Percentiles rank a stretch among this genome's conserved stretches.
phyloP scores from a whole-genome alignment of 1,140 invertebrate genomes.

The Pogonus chalceus region DNA sequence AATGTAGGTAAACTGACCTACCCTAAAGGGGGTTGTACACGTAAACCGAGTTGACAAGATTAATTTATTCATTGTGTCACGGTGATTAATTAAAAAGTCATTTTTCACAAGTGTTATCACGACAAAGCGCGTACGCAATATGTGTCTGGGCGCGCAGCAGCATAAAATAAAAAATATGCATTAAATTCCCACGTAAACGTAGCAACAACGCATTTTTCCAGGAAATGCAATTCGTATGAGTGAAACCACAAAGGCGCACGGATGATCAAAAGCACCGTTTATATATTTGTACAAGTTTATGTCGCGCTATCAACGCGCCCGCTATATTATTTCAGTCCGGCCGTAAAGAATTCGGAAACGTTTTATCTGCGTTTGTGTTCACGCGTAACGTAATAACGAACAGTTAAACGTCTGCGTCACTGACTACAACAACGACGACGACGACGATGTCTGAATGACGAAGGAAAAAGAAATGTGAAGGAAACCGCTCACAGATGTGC shows the following conservation, averaged over 20 bases:
- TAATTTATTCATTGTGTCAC: conserved; percentile 2
- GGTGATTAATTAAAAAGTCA: conserved; percentile 3
- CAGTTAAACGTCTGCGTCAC: conserved; percentile 5
- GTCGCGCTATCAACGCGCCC: background rate
- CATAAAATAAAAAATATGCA: background rate
- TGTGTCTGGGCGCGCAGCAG: background rate
- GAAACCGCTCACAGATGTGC: background rate
- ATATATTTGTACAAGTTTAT: conserved; percentile 4
- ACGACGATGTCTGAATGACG: background rate
- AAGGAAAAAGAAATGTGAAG: background rate
- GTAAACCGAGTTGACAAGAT: too few species aligned
- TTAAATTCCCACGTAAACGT: background rate
- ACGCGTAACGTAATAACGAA: background rate
- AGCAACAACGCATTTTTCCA: background rate
- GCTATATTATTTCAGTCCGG: conserved; percentile 1
- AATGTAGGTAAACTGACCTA: too few species aligned
- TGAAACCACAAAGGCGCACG: background rate
- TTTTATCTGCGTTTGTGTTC: background rate
- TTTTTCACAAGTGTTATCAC: background rate
- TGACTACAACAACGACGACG: background rate
- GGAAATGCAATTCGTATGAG: background rate
- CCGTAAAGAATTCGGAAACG: conserved; percentile 4
- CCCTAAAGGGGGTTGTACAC: too few species aligned
- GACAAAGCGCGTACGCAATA: background rate
- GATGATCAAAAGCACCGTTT: background rate